Conservation (phyloP, 1,140 invertebrate species). For the Aradophagus sp. region DNA sequence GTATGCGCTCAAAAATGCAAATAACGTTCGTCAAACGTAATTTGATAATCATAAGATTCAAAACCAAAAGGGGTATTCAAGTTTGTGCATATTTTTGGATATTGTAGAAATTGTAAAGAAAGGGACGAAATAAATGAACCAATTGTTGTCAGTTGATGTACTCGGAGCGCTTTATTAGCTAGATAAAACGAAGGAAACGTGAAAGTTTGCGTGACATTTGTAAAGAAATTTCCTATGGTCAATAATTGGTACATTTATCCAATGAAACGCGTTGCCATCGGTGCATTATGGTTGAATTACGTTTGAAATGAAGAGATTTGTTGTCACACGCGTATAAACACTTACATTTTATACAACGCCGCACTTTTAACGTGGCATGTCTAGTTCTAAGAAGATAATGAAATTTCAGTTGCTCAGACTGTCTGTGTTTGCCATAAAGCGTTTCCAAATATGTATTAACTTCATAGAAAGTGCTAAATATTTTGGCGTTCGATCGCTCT, state of each 20-base stretch:
- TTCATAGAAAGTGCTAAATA: constrained; percentile 54
- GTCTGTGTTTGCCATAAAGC: constrained; percentile 71
- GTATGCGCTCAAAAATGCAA: constrained; percentile 41
- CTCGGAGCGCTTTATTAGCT: background rate
- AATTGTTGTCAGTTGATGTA: constrained; percentile 20
- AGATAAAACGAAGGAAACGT: background rate
- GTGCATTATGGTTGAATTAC: constrained; percentile 49
- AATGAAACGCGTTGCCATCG: constrained; percentile 17
- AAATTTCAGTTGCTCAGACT: constrained; percentile 69
- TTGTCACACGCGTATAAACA: constrained; percentile 49
- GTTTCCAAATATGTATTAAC: constrained; percentile 57
- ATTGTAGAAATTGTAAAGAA: constrained; percentile 34
- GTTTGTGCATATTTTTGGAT: constrained; percentile 47
- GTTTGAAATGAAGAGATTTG: constrained; percentile 45
- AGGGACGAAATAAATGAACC: constrained; percentile 35
- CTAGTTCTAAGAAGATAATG: constrained; percentile 53
- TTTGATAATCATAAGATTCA: constrained; percentile 13
- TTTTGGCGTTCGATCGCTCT: constrained; percentile 56
- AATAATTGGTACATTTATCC: constrained; percentile 37
- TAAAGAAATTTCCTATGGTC: constrained; percentile 3
- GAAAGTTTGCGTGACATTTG: background rate
- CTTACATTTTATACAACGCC: constrained; percentile 44
- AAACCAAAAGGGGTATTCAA: constrained; percentile 29
- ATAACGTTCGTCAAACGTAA: constrained; percentile 43
- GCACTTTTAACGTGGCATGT: constrained; percentile 23